Evolutionary conservation across 2,797 vertebrate species (phyloP), one percentile per base, ranked within the genome.

Genomic region (Melopsittacus undulatus): DNA sequence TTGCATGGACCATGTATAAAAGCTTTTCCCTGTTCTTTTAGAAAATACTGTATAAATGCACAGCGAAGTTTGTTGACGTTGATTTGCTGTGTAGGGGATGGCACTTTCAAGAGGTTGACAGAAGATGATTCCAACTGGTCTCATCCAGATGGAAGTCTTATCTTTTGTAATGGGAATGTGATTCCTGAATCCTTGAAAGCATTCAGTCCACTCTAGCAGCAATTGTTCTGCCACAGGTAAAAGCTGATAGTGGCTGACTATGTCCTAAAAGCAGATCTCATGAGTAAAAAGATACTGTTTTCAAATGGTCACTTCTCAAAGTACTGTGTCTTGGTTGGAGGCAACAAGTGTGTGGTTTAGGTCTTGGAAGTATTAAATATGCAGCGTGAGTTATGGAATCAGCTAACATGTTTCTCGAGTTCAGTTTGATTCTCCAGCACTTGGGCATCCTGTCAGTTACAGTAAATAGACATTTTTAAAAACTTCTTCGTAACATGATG

Each of bases 371-470:
- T 21, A 36, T 84, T 70, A 46, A 80, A 23, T 66, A 66, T 72
- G 63, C 22, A 52, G 8, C 0, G 0, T 10, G 12, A 81, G 21
- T 85, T 82, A 22, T 0, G 1, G 62, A 24, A 3, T 79, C 43
- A 32, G 15, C 20, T 40, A 62, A 17, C 6, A 1, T 26, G 66
- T 80, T 83, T 45, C n/a, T 34, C 68, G 22, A 61, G 19, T 61
- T 87, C 20, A 11, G 4, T 69, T 84, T 83, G 48, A 40, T 66
- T 5, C 43, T 89, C 15, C 32, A 77, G 72, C 17, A 23, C 34
- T 30, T 67, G 79, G 27, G 63, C 74, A 18, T 70, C 26, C 21
- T 70, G 10, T 77, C 26, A 64, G 30, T 74, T 79, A 61, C 11
- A 59, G n/a, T 63, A 83, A 81, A 70, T 3, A 80, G 73, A 29